Conservation (phyloP, 2,113 vertebrate species). For the Lutjanus erythropterus region DNA sequence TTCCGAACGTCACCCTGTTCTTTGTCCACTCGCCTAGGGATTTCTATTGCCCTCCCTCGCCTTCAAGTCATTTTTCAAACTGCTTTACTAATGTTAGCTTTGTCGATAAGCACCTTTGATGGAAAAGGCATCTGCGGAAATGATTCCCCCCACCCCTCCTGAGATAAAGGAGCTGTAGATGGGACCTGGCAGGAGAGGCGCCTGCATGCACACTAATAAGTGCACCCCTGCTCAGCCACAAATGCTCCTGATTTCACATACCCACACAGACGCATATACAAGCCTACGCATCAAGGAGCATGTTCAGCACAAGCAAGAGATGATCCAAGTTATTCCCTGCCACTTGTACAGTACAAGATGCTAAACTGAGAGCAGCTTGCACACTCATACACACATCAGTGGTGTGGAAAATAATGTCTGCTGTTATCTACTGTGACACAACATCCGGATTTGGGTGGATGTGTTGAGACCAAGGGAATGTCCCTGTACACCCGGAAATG, state of each 20-base stretch:
- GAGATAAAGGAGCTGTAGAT: constrained; percentile 71
- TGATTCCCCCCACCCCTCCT: constrained; percentile 56
- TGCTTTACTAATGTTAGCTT: constrained; percentile 77
- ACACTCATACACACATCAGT: constrained; percentile 39
- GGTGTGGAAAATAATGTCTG: constrained; percentile 59
- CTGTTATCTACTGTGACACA: constrained; percentile 63
- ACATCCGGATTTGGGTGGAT: constrained; percentile 48
- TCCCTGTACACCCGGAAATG: constrained; percentile 40
- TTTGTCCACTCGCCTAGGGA: constrained; percentile 57
- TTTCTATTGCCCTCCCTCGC: constrained; percentile 50
- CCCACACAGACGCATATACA: constrained; percentile 9
- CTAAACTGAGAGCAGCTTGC: constrained; percentile 47
- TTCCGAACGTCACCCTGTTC: constrained; percentile 36
- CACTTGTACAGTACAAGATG: constrained; percentile 40
- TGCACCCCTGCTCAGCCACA: constrained; percentile 23
- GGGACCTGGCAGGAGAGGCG: constrained; percentile 66
- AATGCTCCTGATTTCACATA: constrained; percentile 45
- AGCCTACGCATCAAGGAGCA: constrained; percentile 17
- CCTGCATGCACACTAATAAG: constrained; percentile 70
- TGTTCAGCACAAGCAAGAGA: constrained; percentile 21
- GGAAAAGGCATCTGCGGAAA: constrained; percentile 70
- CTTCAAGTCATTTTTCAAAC: constrained; percentile 58
- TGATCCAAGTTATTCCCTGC: constrained; percentile 36
- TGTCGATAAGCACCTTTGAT: constrained; percentile 73
- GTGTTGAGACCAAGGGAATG: constrained; percentile 31